Conservation (phyloP, 2,113 vertebrate species). For the Hassar affinis region DNA sequence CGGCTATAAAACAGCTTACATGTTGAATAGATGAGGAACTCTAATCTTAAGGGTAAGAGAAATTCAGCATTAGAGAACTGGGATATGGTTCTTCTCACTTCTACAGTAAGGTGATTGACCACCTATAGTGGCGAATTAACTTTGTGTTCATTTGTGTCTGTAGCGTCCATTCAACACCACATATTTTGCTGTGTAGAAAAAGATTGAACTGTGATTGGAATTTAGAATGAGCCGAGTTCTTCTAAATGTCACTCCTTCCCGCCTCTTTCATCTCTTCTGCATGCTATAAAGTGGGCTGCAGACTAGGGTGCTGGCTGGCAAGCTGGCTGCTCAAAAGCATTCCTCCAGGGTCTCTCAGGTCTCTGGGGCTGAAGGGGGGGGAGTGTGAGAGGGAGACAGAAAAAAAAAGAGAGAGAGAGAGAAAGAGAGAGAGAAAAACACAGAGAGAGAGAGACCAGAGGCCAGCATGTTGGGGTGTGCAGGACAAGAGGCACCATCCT, state of each 20-base stretch:
- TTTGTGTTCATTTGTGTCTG: not conserved
- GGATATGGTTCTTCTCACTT: not conserved
- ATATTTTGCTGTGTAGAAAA: slow-evolving; percentile 2
- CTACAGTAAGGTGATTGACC: not conserved
- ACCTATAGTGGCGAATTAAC: not conserved
- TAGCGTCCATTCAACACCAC: not conserved
- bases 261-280: slow-evolving; percentile 50
- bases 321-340: slow-evolving; percentile 53
- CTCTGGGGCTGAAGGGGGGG: slow-evolving; percentile 41
- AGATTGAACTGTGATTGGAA: slow-evolving; percentile 44
- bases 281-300: slow-evolving; percentile 50
- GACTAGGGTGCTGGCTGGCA: slow-evolving; percentile 43
- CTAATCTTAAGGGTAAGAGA: not conserved
- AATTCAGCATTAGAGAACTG: not conserved
- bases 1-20: not conserved
- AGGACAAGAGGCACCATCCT: slow-evolving; percentile 48
- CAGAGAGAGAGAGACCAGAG: slow-evolving; percentile 49
- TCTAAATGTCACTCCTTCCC: slow-evolving; percentile 56
- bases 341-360: slow-evolving; percentile 53
- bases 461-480: slow-evolving; percentile 48
- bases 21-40: not conserved
- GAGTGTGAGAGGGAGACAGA: slow-evolving; percentile 32
- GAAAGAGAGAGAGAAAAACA: slow-evolving; percentile 40
- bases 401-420: slow-evolving; percentile 35
- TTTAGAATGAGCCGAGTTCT: slow-evolving; percentile 46